phyloP scores from a whole-genome alignment of 2,888 invertebrate species.

The Lycophotia porphyrea region DNA sequence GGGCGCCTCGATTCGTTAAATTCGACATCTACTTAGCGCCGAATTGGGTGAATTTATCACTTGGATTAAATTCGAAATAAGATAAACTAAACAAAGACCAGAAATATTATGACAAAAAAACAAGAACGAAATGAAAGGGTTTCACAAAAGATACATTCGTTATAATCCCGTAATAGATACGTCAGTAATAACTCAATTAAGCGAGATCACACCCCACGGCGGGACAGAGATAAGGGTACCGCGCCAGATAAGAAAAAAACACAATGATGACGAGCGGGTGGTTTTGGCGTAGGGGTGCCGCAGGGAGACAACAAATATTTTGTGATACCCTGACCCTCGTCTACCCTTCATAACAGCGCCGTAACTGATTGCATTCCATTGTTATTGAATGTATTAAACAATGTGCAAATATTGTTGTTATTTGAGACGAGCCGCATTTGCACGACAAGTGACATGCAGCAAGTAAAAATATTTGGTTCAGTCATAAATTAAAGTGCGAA shows the following conservation, averaged over 20 bases:
- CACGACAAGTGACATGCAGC: conserved; percentile 35
- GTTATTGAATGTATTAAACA: conserved; percentile 82
- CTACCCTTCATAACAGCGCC: conserved; percentile 80
- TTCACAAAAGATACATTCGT: conserved; percentile 61
- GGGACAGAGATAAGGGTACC: conserved; percentile 73
- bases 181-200: conserved; percentile 88
- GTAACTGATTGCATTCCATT: conserved; percentile 86
- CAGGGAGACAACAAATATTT: conserved; percentile 77
- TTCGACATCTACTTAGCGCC: conserved; percentile 31
- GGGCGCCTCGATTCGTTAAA: conserved; percentile 60
- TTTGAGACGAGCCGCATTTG: conserved; percentile 50
- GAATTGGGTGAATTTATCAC: conserved; percentile 44
- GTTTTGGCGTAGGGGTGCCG: conserved; percentile 68
- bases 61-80: not conserved
- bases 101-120: conserved; percentile 8
- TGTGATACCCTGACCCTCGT: conserved; percentile 79
- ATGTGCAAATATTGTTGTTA: conserved; percentile 78
- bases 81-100: not conserved
- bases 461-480: conserved; percentile 35
- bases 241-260: conserved; percentile 80
- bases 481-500: conserved; percentile 45
- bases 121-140: conserved; percentile 41
- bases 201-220: conserved; percentile 81
- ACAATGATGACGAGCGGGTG: conserved; percentile 78
- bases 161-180: conserved; percentile 82